Evolutionary conservation across 2,888 invertebrate species (phyloP).

Genomic region (Theodoxus fluviatilis): DNA sequence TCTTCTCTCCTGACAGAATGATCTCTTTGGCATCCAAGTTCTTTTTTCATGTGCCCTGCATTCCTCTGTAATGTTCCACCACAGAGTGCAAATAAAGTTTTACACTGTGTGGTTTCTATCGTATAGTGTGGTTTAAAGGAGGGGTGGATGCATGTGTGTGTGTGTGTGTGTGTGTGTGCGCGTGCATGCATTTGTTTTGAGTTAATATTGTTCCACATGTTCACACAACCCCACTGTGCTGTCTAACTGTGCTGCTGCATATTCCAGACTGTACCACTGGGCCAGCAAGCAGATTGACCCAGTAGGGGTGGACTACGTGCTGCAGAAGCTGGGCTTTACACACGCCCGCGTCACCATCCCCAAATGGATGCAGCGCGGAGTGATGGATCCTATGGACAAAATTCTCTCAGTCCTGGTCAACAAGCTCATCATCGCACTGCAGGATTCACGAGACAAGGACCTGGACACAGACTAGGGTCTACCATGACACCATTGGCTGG

Average conservation of each 20-base stretch:
- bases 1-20: no score
- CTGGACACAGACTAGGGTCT: no score
- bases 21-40: neutral
- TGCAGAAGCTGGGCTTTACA: conserved; percentile 95
- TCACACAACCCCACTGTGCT: neutral
- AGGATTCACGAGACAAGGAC: conserved; percentile 34
- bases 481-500: no score
- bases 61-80: no score
- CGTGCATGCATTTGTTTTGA: no score
- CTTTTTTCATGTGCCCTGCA: neutral
- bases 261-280: conserved; percentile 71
- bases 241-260: neutral
- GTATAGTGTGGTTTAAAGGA: no score
- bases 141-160: no score
- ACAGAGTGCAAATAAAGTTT: no score
- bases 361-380: conserved; percentile 98
- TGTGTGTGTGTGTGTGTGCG: no score
- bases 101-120: no score
- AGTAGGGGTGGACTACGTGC: conserved; percentile 96
- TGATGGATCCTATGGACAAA: conserved; percentile 96
- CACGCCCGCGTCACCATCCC: conserved; percentile 98
- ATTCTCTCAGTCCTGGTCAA: conserved; percentile 68
- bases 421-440: conserved; percentile 49
- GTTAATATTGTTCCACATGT: no score
- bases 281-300: conserved; percentile 97